Conservation (phyloP, 2,797 vertebrate genomes). For the Crotalus adamanteus region DNA sequence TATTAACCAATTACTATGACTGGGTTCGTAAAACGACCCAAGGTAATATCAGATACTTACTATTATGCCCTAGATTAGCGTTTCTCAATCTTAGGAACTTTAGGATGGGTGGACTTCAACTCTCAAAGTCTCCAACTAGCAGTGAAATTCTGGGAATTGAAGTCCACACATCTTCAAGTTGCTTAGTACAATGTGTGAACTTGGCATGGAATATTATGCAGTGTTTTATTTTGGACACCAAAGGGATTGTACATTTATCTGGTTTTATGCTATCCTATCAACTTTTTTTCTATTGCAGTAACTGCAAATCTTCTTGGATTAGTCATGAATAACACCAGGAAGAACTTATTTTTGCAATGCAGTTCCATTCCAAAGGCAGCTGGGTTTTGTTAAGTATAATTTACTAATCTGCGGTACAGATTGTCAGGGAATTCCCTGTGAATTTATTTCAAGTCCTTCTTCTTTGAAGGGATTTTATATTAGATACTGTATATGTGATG, state of each 20-base stretch:
- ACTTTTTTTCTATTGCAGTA: neutral
- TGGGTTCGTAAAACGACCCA: neutral
- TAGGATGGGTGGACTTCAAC: neutral
- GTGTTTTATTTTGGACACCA: neutral
- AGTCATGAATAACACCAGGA: neutral
- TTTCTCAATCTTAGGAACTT: neutral
- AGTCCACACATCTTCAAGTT: neutral
- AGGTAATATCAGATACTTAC: neutral
- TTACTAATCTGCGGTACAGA: neutral
- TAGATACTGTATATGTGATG: neutral
- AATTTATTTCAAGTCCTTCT: neutral
- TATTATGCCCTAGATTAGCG: neutral
- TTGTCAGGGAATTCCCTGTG: conserved; percentile 1
- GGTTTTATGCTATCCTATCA: neutral
- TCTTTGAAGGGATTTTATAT: conserved; percentile 3
- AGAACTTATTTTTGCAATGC: neutral
- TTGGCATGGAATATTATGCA: neutral
- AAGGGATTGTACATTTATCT: neutral
- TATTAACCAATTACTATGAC: neutral
- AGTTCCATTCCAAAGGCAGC: conserved; percentile 1
- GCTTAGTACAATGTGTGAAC: neutral
- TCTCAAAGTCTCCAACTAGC: neutral
- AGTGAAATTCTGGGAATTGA: neutral
- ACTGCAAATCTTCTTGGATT: neutral
- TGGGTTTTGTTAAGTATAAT: neutral